A percentile compares a stretch with the other conserved stretches of the same genome.
Conservation (phyloP, 2,888 invertebrate species). For the Branchellion lobata region DNA sequence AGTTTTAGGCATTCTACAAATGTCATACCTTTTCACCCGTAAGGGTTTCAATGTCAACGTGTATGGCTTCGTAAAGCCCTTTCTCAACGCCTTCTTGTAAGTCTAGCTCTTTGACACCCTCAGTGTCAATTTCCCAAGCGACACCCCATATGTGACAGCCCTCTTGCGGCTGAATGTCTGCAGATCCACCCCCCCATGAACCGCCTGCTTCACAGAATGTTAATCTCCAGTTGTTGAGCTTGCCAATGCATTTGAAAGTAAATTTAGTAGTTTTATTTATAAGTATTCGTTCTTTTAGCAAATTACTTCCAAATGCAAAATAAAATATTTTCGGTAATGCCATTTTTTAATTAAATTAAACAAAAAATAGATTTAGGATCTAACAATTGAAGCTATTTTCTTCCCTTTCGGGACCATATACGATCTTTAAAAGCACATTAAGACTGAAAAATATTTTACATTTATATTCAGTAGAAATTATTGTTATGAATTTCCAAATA, state of each 20-base stretch:
- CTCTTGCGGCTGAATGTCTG: background rate
- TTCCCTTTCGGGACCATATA: no score
- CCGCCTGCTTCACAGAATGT: background rate
- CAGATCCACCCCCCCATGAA: background rate
- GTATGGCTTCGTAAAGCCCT: background rate
- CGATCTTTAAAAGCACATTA: no score
- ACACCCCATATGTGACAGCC: background rate
- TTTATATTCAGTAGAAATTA: no score
- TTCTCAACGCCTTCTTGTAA: background rate
- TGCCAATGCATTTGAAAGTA: background rate
- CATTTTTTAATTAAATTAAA: no score
- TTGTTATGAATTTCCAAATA: no score
- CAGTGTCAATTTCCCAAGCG: background rate
- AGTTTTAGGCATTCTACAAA: no score
- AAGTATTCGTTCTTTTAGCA: background rate
- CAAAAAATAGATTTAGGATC: no score
- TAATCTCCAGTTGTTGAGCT: background rate
- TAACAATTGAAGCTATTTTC: no score
- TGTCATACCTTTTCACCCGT: background rate
- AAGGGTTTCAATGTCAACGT: background rate
- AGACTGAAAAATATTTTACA: no score
- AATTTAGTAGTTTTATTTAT: background rate
- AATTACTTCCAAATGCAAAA: constrained; percentile 3
- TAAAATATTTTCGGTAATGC: background rate
- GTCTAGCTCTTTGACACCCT: background rate